phyloP scores from a whole-genome alignment of 1,140 invertebrate species.

The Drosophila parabipectinata region DNA sequence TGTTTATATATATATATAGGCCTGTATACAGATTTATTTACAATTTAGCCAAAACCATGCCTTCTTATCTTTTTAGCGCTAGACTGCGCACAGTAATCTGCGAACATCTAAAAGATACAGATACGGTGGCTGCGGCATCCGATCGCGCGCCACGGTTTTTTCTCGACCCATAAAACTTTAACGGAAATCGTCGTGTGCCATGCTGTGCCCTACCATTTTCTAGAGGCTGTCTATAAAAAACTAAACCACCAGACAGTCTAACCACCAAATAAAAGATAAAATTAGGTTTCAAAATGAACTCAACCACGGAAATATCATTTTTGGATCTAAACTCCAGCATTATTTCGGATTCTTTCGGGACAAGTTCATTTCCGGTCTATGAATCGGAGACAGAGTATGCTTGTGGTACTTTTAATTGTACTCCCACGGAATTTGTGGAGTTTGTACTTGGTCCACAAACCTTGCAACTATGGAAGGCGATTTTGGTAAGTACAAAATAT shows the following conservation, averaged over 20 bases:
- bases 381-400: constrained; percentile 37
- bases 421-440: constrained; percentile 84
- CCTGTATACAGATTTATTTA: constrained; percentile 39
- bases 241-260: not conserved
- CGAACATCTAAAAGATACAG: constrained; percentile 73
- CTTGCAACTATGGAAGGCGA: constrained; percentile 84
- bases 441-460: constrained; percentile 85
- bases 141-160: constrained; percentile 37
- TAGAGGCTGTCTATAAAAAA: constrained; percentile 10
- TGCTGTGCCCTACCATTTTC: constrained; percentile 14
- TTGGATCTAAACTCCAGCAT: constrained; percentile 18
- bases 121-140: constrained; percentile 53
- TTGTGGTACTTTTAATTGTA: constrained; percentile 85
- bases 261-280: not conserved
- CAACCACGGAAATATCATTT: constrained; percentile 7
- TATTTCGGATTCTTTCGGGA: constrained; percentile 11
- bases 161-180: constrained; percentile 16
- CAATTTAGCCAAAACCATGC: constrained; percentile 62
- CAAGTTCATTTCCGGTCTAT: constrained; percentile 8
- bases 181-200: constrained; percentile 38
- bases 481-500: constrained; percentile 67
- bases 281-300: constrained; percentile 13
- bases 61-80: constrained; percentile 71
- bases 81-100: constrained; percentile 73
- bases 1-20: constrained; percentile 1